phyloP scores from a whole-genome alignment of 1,140 invertebrate genomes.

The Bombus turneri region DNA sequence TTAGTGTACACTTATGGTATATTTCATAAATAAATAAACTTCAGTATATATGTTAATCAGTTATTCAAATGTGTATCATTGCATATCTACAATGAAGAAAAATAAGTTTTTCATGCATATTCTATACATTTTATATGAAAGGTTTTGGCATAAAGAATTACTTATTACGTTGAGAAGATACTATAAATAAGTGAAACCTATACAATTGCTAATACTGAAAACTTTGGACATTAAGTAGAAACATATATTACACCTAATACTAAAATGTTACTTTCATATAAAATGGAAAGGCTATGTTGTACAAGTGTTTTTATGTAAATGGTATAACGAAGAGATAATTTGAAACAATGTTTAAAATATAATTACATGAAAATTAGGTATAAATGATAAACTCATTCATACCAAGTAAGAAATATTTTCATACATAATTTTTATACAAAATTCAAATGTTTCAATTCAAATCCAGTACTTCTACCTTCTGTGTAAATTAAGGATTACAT shows the following conservation, averaged over 20 bases:
- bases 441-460: conserved; percentile 27
- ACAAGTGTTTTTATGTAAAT: conserved; percentile 44
- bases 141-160: conserved; percentile 35
- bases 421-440: conserved; percentile 27
- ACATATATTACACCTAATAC: conserved; percentile 2
- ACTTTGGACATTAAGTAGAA: background rate
- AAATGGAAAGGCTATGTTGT: conserved; percentile 56
- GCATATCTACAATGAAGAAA: conserved; percentile 35
- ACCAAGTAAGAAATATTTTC: conserved; percentile 42
- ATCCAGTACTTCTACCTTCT: conserved; percentile 75
- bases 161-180: background rate
- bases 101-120: conserved; percentile 62
- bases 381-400: conserved; percentile 43
- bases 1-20: conserved; percentile 13
- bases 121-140: conserved; percentile 62
- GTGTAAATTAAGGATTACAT: conserved; percentile 81
- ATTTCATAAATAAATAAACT: conserved; percentile 1
- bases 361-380: conserved; percentile 45
- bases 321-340: conserved; percentile 35
- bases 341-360: conserved; percentile 30
- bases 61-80: conserved; percentile 34
- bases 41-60: conserved; percentile 1
- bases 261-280: conserved; percentile 41
- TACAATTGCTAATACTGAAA: conserved; percentile 20
- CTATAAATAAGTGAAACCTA: background rate